Evolutionary conservation across 2,888 invertebrate genomes (phyloP).

Genomic region (Ormyrus rosae): DNA sequence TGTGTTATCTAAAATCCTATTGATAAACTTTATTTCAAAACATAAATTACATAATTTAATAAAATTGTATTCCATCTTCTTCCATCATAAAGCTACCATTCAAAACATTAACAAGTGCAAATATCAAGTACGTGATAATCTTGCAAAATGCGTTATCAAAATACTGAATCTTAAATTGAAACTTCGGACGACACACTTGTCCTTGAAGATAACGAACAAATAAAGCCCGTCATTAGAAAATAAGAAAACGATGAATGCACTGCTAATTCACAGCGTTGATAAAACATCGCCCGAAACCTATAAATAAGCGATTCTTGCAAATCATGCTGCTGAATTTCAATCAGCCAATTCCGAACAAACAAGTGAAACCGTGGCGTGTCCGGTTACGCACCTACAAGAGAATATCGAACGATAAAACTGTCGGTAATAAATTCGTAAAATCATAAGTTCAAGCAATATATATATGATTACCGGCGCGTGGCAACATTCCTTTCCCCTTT

Average conservation of each 20-base stretch:
- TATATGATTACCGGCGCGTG: neutral
- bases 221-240: neutral
- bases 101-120: neutral
- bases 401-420: neutral
- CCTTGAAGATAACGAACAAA: neutral
- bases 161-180: neutral
- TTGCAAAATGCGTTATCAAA: neutral
- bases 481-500: neutral
- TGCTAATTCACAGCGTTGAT: neutral
- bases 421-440: too few relatives aligned
- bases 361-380: neutral
- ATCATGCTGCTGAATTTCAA: constrained; percentile 37
- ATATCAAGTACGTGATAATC: neutral
- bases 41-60: neutral
- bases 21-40: neutral
- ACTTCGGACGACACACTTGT: neutral
- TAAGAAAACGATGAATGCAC: too few relatives aligned
- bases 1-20: neutral
- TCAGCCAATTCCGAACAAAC: constrained; percentile 1
- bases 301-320: constrained; percentile 15
- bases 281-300: too few relatives aligned
- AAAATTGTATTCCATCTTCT: neutral
- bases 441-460: neutral
- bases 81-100: neutral
- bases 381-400: neutral